Conservation (phyloP, 2,888 invertebrate species). For the Melikaiella ostensackeni region DNA sequence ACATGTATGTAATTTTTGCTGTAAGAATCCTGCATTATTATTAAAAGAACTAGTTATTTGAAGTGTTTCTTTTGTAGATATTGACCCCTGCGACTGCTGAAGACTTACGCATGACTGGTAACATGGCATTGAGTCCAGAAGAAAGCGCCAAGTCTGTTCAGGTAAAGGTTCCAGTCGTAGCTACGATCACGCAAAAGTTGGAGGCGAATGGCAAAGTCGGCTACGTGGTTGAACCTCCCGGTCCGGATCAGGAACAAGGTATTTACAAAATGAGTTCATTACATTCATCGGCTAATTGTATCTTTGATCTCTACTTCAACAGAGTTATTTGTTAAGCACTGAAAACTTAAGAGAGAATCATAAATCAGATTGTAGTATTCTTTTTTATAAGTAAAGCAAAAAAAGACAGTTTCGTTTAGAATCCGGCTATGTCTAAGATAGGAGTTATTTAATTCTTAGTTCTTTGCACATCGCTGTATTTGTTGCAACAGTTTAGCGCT, state of each 20-base stretch:
- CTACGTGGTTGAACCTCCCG: constrained; percentile 79
- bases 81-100: constrained; percentile 86
- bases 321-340: too few relatives aligned
- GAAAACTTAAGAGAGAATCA: too few relatives aligned
- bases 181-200: constrained; percentile 80
- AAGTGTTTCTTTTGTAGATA: constrained; percentile 79
- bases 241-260: constrained; percentile 72
- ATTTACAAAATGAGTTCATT: constrained; percentile 17
- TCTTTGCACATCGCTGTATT: neutral
- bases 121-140: constrained; percentile 77
- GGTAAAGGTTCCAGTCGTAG: constrained; percentile 82
- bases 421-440: too few relatives aligned
- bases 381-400: too few relatives aligned
- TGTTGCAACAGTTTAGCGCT: neutral
- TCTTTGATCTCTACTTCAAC: too few relatives aligned
- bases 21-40: neutral
- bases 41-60: too few relatives aligned
- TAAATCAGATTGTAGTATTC: too few relatives aligned
- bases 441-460: neutral
- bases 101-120: constrained; percentile 83
- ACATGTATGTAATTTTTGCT: constrained; percentile 75
- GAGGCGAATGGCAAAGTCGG: constrained; percentile 79
- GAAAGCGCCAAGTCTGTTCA: constrained; percentile 78
- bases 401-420: too few relatives aligned
- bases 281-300: too few relatives aligned